Evolutionary conservation across 1,140 invertebrate species (phyloP).

Genomic region (Drosophila yakuba): DNA sequence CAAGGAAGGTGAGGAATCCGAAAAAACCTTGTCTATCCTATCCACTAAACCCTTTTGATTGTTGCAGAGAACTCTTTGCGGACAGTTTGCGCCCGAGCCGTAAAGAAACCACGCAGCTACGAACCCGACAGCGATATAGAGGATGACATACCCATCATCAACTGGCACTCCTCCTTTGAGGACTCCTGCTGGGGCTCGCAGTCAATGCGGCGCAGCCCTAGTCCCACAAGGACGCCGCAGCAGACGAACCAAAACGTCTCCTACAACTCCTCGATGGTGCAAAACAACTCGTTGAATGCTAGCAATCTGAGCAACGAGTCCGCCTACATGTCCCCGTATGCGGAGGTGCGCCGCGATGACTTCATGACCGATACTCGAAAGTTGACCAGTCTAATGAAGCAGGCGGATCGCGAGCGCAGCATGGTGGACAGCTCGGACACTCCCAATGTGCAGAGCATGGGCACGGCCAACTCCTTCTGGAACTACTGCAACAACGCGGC

Average conservation of each 20-base stretch:
- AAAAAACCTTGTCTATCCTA: background rate
- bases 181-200: constrained; percentile 64
- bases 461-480: constrained; percentile 77
- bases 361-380: constrained; percentile 85
- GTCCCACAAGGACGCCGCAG: constrained; percentile 47
- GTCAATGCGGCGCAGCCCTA: constrained; percentile 62
- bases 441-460: constrained; percentile 41
- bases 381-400: constrained; percentile 84
- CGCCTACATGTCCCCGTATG: constrained; percentile 72
- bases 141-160: constrained; percentile 64
- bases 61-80: constrained; percentile 57
- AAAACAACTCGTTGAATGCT: constrained; percentile 63
- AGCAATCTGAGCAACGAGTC: constrained; percentile 71
- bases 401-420: constrained; percentile 64
- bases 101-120: constrained; percentile 28
- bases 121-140: constrained; percentile 21
- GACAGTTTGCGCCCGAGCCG: constrained; percentile 4
- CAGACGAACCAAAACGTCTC: constrained; percentile 46
- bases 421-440: constrained; percentile 52
- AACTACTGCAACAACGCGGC: constrained; percentile 82
- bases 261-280: constrained; percentile 49
- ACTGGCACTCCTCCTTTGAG: constrained; percentile 83
- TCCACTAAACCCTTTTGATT: background rate
- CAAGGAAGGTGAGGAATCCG: constrained; percentile 40
- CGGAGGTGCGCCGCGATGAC: constrained; percentile 75